phyloP scores from a whole-genome alignment of 2,888 invertebrate genomes.

The Eremobia ochroleuca region DNA sequence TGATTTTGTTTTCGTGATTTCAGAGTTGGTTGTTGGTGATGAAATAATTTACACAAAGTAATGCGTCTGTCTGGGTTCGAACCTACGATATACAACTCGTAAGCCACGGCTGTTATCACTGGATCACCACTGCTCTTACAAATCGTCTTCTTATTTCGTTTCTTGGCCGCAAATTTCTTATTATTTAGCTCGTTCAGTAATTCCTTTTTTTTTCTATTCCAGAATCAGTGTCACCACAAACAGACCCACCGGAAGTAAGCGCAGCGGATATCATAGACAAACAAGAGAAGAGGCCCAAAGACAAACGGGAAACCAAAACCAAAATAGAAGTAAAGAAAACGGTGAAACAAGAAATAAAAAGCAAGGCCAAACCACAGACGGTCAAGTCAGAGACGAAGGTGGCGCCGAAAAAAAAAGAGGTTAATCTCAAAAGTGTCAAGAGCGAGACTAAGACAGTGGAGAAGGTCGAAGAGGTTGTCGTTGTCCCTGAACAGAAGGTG shows the following conservation, averaged over 20 bases:
- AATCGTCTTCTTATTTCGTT: no score
- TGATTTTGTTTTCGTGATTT: no score
- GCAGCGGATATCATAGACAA: conserved; percentile 78
- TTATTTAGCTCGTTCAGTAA: neutral
- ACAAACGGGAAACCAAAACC: conserved; percentile 71
- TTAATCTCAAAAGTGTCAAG: conserved; percentile 63
- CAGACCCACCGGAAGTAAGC: conserved; percentile 83
- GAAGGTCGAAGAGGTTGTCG: conserved; percentile 58
- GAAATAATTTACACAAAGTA: no score
- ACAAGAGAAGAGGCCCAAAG: conserved; percentile 67
- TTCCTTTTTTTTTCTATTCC: conserved; percentile 4
- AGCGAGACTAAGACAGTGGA: conserved; percentile 77
- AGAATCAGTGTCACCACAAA: conserved; percentile 75
- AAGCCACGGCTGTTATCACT: no score
- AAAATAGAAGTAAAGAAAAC: conserved; percentile 66
- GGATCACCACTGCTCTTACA: no score
- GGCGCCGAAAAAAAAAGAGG: conserved; percentile 74
- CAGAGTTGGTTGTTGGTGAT: no score
- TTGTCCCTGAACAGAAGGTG: conserved; percentile 58
- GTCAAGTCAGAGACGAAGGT: conserved; percentile 70
- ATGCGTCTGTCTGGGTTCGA: no score
- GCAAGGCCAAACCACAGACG: conserved; percentile 50
- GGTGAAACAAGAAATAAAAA: conserved; percentile 62
- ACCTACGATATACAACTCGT: no score
- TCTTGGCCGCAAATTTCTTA: neutral